A percentile compares a stretch with the other conserved stretches of the same genome.
Evolutionary conservation across 2,888 invertebrate genomes (phyloP).

Genomic region (Aradus depressus): DNA sequence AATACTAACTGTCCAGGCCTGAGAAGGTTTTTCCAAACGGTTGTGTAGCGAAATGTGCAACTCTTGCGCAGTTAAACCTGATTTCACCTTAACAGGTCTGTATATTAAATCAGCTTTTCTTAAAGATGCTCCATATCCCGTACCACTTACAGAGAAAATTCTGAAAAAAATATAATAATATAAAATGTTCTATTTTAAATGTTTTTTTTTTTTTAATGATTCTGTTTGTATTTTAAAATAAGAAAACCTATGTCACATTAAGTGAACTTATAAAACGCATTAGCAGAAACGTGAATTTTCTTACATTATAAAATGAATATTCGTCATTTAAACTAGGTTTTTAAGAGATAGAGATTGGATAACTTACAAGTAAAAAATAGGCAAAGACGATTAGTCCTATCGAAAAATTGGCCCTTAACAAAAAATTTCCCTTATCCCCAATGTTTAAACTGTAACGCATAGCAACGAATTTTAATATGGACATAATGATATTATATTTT

Average conservation of each 20-base stretch:
- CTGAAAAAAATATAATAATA: conserved; percentile 18
- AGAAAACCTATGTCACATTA: background rate
- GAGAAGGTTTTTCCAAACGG: conserved; percentile 36
- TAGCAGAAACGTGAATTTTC: too few species aligned
- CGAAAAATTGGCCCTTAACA: too few species aligned
- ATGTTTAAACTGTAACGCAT: too few species aligned
- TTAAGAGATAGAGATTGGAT: too few species aligned
- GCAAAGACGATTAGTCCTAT: too few species aligned
- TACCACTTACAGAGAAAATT: conserved; percentile 22
- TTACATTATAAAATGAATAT: too few species aligned
- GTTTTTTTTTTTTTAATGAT: background rate
- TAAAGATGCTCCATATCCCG: conserved; percentile 11
- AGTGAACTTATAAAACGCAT: too few species aligned
- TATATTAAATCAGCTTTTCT: conserved; percentile 19
- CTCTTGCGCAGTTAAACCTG: conserved; percentile 27
- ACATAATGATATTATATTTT: too few species aligned
- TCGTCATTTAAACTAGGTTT: too few species aligned
- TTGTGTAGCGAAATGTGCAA: conserved; percentile 22
- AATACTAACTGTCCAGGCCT: conserved; percentile 42
- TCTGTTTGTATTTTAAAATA: background rate
- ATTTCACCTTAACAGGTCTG: conserved; percentile 24
- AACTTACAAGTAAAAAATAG: too few species aligned
- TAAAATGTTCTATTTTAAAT: conserved; percentile 18
- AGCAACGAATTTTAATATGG: too few species aligned
- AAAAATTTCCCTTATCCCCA: too few species aligned